These are phyloP conservation scores for Acanthurus tractus DNA, from an alignment of 2,797 vertebrate genomes.

Conservation along the genomic window DNA sequence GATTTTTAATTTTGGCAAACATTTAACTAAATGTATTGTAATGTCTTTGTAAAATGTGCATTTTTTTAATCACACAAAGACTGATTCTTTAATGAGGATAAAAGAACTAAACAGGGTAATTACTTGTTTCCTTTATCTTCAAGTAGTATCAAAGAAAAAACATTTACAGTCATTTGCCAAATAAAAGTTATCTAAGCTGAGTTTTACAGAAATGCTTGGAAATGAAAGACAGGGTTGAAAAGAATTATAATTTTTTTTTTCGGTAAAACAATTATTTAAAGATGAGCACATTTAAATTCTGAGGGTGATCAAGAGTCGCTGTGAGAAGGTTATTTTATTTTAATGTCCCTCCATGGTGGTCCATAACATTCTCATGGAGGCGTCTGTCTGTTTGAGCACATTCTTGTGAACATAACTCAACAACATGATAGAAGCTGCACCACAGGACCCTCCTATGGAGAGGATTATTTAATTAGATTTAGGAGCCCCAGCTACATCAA, in stretches of 20 bases:
- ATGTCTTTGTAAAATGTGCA: background rate
- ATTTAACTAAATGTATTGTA: conserved; percentile 11
- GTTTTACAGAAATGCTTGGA: background rate
- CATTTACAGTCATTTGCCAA: background rate
- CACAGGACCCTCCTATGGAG: conserved; percentile 27
- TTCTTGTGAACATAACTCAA: conserved; percentile 22
- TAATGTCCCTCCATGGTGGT: background rate
- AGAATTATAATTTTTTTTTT: background rate
- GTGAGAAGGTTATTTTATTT: conserved; percentile 18
- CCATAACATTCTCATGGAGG: background rate
- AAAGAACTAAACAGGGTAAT: background rate
- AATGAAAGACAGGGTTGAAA: background rate
- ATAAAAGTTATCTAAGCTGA: background rate
- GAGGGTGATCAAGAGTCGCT: conserved; percentile 6
- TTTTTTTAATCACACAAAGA: background rate
- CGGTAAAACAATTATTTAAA: background rate
- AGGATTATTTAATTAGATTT: conserved; percentile 54
- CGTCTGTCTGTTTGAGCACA: conserved; percentile 30
- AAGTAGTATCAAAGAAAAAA: background rate
- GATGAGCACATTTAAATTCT: background rate
- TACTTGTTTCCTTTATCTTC: background rate
- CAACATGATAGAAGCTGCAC: conserved; percentile 26
- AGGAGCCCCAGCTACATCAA: conserved; percentile 41
- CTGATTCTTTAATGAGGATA: background rate
- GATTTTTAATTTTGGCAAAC: background rate